Percentiles rank a stretch among this genome's conserved stretches.
These are phyloP conservation scores for Cyclophora punctaria DNA, from an alignment of 2,888 invertebrate species.

Conservation along the genomic window DNA sequence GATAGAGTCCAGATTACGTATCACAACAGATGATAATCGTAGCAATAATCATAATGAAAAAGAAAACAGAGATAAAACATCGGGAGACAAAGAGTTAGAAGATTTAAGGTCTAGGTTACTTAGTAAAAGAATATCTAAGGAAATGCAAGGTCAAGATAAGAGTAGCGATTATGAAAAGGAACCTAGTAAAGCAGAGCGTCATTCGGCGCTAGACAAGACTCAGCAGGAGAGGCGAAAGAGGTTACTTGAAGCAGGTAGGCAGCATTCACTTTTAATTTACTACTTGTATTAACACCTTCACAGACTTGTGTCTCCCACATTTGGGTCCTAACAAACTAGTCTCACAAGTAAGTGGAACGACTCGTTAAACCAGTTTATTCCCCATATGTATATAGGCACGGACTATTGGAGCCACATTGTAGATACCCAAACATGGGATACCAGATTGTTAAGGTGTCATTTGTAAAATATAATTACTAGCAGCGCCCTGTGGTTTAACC, in stretches of 20 bases:
- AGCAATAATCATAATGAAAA: slow-evolving; percentile 59
- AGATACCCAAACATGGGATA: no score
- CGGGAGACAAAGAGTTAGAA: slow-evolving; percentile 79
- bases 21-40: slow-evolving; percentile 55
- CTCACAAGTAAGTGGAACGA: no score
- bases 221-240: slow-evolving; percentile 79
- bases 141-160: slow-evolving; percentile 70
- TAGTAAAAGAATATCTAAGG: slow-evolving; percentile 81
- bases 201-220: slow-evolving; percentile 59
- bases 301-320: no score
- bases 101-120: slow-evolving; percentile 84
- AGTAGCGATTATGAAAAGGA: slow-evolving; percentile 66
- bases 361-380: no score
- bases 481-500: no score
- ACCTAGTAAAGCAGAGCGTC: slow-evolving; percentile 46
- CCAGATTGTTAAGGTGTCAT: no score
- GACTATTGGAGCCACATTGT: no score
- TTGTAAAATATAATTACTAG: no score
- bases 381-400: no score
- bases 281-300: not conserved
- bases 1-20: slow-evolving; percentile 57
- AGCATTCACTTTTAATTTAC: slow-evolving; percentile 6
- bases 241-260: slow-evolving; percentile 79
- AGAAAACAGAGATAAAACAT: slow-evolving; percentile 62
- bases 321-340: not conserved